Conservation (phyloP, 2,888 invertebrate genomes). For the Drosophila buzzatii region DNA sequence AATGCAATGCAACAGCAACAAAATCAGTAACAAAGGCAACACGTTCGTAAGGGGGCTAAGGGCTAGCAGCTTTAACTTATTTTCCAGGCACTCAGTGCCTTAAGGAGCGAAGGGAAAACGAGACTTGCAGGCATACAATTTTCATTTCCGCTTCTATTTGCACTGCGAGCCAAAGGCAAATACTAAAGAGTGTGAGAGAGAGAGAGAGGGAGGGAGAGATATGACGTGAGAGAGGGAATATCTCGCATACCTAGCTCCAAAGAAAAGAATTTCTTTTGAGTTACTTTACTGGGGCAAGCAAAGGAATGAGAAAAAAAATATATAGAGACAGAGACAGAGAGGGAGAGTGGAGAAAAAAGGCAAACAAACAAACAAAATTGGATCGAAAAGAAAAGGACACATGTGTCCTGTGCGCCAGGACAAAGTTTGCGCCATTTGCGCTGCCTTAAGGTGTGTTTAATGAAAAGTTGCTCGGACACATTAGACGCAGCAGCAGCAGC, state of each 20-base stretch:
- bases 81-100: slow-evolving; percentile 41
- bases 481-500: slow-evolving; percentile 27
- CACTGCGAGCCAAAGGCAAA: slow-evolving; percentile 56
- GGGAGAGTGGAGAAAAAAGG: background rate
- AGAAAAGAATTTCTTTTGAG: slow-evolving; percentile 71
- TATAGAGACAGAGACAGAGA: too few species aligned
- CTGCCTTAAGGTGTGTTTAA: slow-evolving; percentile 78
- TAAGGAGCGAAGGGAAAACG: slow-evolving; percentile 15
- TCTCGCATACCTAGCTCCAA: slow-evolving; percentile 51
- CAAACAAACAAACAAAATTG: slow-evolving; percentile 17
- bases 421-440: slow-evolving; percentile 71
- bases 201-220: background rate
- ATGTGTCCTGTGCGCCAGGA: slow-evolving; percentile 58
- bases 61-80: slow-evolving; percentile 59
- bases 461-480: slow-evolving; percentile 73
- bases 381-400: slow-evolving; percentile 46
- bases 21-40: slow-evolving; percentile 34
- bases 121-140: slow-evolving; percentile 64
- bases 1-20: slow-evolving; percentile 61
- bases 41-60: slow-evolving; percentile 12
- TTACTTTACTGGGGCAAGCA: slow-evolving; percentile 57
- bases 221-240: background rate
- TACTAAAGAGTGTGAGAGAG: background rate
- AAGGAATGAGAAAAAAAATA: background rate
- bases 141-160: slow-evolving; percentile 71